Conservation (phyloP, 2,113 vertebrate species). For the Aptenodytes forsteri region DNA sequence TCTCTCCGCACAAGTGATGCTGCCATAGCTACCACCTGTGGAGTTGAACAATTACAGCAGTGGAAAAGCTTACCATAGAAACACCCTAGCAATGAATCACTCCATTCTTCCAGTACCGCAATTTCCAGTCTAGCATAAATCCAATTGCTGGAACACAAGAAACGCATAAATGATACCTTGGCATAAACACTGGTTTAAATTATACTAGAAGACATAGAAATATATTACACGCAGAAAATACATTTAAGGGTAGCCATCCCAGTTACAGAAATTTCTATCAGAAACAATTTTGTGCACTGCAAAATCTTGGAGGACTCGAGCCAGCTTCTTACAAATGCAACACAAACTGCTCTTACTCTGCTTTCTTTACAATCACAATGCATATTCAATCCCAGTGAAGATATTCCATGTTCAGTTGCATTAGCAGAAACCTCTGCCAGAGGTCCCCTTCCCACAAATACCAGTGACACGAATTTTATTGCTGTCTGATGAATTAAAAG, state of each 20-base stretch:
- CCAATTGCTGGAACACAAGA: neutral
- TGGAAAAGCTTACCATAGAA: neutral
- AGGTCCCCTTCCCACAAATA: neutral
- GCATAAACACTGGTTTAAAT: neutral
- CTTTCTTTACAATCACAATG: neutral
- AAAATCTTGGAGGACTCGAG: neutral
- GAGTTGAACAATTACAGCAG: neutral
- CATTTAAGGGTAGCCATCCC: neutral
- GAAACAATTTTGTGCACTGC: neutral
- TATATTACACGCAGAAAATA: neutral
- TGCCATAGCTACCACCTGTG: conserved; percentile 2
- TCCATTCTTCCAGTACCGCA: neutral
- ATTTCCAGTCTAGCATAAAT: neutral
- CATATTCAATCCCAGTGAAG: neutral
- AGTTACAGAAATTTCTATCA: neutral
- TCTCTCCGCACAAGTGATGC: neutral
- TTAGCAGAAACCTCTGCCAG: neutral
- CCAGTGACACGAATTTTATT: neutral
- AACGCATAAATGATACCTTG: neutral
- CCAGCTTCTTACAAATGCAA: neutral
- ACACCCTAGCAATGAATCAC: neutral
- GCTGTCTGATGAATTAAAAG: neutral
- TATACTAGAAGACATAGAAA: neutral
- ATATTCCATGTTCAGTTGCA: neutral
- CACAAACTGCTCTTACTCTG: neutral